Conservation (phyloP, 2,888 invertebrate species). For the Aquatica leii region DNA sequence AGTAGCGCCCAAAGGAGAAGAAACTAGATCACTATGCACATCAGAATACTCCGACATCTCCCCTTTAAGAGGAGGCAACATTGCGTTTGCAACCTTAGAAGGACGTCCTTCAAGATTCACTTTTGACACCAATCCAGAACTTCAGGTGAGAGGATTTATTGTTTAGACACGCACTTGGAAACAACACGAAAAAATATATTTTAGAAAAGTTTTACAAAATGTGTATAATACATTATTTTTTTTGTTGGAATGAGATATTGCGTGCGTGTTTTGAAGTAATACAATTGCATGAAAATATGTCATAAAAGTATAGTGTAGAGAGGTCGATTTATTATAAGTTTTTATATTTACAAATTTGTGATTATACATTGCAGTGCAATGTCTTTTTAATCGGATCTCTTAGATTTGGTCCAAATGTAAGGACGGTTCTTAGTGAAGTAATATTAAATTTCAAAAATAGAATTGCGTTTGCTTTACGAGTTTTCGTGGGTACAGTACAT, state of each 20-base stretch:
- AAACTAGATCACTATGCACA: constrained; percentile 96
- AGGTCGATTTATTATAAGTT: not conserved
- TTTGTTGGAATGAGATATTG: not conserved
- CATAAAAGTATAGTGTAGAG: not conserved
- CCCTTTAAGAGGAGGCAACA: constrained; percentile 92
- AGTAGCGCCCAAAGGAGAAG: constrained; percentile 75
- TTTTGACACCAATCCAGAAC: constrained; percentile 87
- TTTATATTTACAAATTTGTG: too few species aligned
- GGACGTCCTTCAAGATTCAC: constrained; percentile 92
- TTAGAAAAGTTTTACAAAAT: too few species aligned
- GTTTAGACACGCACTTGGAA: not conserved
- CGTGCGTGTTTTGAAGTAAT: constrained; percentile 1
- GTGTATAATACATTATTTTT: not conserved
- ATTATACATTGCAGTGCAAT: too few species aligned
- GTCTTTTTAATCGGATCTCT: not conserved
- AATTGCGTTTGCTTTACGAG: not conserved
- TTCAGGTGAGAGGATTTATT: constrained; percentile 74
- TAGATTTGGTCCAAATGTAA: not conserved
- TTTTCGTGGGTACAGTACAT: constrained; percentile 3
- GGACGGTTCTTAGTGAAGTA: not conserved
- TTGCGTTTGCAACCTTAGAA: constrained; percentile 94
- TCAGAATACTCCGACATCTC: constrained; percentile 98
- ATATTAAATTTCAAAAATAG: not conserved
- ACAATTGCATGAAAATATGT: not conserved
- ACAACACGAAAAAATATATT: not conserved